Base-by-base conservation (phyloP, 2,113 vertebrate species). In the Tychaedon coryphoeus region DNA sequence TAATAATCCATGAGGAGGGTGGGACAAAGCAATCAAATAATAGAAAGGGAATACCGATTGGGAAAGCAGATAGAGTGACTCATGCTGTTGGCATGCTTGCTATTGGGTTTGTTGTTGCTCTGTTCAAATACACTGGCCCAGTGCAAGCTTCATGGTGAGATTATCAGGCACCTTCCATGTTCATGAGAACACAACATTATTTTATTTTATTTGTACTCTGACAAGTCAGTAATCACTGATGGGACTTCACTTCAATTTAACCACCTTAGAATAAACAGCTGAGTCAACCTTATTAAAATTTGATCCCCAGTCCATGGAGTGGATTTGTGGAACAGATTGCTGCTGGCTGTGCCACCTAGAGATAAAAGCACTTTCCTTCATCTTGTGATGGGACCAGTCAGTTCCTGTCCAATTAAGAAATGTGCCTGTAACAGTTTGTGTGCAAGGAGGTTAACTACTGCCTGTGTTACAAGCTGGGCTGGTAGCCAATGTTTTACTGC, bases 31-130 rank as follows among this genome's bases (percentile, higher is more conserved):
- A 93, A 90, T 86, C 81, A 95, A 95, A 95, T 24, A 92, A 82
- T 36, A 65, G 94, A 96, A 95, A 96, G 94, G 74, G 54, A 97
- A 97, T 91, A 80, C 40, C 2, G 29, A 91, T 43, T 73, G 26
- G 50, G 78, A 93, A 94, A 88, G 78, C 71, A 51, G 61, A 92
- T 36, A 67, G 74, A 47, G 38, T 90, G 90, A 96, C 75, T 96
- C 82, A 94, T 64, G 47, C 82, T 67, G 56, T 8, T 78, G 91
- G 91, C 83, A 87, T 0, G 18, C 43, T 78, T 53, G 86, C 65
- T 78, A 53, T 42, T 67, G 15, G 9, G 29, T 62, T 86, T 82
- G 83, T 78, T 75, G 26, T 90, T 71, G 65, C 42, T 78, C 80
- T 81, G 19, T 62, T 92, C 73, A 85, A 95, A 90, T 14, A 69